These are phyloP conservation scores for Fistularia tabacaria DNA, from an alignment of 2,797 vertebrate genomes.

Conservation along the genomic window DNA sequence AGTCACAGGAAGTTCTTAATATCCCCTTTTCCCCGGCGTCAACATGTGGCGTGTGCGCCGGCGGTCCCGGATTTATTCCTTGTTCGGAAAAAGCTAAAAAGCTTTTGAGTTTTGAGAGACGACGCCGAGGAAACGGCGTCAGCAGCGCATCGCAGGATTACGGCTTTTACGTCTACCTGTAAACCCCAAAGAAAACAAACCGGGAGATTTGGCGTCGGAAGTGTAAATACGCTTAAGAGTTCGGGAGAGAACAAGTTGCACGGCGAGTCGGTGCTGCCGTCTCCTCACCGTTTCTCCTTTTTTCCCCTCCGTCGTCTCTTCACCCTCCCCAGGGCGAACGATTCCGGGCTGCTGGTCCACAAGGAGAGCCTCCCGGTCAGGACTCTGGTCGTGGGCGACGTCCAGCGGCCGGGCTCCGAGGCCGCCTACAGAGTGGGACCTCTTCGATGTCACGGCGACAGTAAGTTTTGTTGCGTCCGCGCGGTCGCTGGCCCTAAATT, in stretches of 20 bases:
- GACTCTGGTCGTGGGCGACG: conserved; percentile 86
- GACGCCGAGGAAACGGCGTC: too few species aligned
- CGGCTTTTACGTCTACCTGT: too few species aligned
- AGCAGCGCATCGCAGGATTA: too few species aligned
- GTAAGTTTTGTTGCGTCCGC: conserved; percentile 84
- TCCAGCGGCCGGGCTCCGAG: conserved; percentile 83
- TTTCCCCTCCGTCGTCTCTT: background rate
- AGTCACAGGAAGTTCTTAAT: conserved; percentile 19
- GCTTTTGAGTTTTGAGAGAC: too few species aligned
- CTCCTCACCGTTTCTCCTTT: background rate
- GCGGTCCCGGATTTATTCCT: conserved; percentile 16
- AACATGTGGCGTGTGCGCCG: conserved; percentile 6
- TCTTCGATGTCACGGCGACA: conserved; percentile 87
- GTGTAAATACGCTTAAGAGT: too few species aligned
- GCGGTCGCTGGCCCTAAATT: too few species aligned
- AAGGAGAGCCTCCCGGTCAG: conserved; percentile 90
- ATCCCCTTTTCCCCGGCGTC: conserved; percentile 10
- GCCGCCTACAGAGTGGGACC: conserved; percentile 88
- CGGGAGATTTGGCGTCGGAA: too few species aligned
- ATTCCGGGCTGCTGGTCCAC: conserved; percentile 87
- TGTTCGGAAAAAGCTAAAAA: too few species aligned
- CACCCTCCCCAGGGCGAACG: conserved; percentile 78
- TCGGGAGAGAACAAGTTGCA: too few species aligned
- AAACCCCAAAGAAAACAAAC: too few species aligned
- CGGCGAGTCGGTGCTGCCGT: too few species aligned